Evolutionary conservation across 2,113 vertebrate species (phyloP).

Genomic region (Hippolais icterina): DNA sequence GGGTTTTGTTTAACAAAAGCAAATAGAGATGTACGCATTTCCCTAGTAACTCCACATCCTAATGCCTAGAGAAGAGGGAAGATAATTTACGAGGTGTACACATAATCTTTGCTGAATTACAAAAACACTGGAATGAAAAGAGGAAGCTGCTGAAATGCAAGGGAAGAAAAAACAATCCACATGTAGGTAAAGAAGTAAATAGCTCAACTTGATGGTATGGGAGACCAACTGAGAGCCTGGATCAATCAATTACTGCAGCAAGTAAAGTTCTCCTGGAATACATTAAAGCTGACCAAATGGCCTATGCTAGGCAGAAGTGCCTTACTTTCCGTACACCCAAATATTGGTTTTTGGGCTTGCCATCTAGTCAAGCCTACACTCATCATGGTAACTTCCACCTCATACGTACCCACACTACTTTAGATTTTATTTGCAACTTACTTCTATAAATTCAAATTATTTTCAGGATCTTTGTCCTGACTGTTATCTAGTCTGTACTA

Average conservation of each 20-base stretch:
- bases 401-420: background rate
- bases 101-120: background rate
- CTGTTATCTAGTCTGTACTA: background rate
- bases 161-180: accelerated
- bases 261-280: background rate
- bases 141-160: background rate
- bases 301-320: background rate
- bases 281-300: background rate
- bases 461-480: background rate
- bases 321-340: background rate
- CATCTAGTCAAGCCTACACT: background rate
- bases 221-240: background rate
- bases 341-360: background rate
- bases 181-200: background rate
- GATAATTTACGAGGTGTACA: background rate
- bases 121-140: background rate
- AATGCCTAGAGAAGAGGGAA: background rate
- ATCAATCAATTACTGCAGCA: background rate
- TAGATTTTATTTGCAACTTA: background rate
- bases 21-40: background rate
- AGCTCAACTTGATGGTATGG: background rate
- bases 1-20: background rate
- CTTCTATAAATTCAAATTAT: background rate
- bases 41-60: background rate
- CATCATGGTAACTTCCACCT: background rate